Evolutionary conservation across 2,113 vertebrate species (phyloP).

Genomic region (Crocuta crocuta): DNA sequence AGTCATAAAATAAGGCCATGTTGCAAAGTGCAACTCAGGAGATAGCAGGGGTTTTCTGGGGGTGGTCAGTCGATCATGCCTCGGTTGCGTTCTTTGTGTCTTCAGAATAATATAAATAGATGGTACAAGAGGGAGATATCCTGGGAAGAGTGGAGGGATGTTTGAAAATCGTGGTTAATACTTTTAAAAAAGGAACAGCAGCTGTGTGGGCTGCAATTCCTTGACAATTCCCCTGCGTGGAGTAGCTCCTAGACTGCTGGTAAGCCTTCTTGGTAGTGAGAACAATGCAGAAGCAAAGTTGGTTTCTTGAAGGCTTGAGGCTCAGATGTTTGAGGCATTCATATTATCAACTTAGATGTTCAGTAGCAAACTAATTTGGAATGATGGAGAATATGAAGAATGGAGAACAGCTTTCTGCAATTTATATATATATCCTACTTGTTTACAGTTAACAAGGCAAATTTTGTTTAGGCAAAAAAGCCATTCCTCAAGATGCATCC

Average conservation of each 20-base stretch:
- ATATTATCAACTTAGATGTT: not conserved
- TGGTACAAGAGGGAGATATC: not conserved
- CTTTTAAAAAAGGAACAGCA: not conserved
- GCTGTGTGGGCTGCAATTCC: not conserved
- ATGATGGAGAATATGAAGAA: not conserved
- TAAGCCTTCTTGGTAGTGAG: not conserved
- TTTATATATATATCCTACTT: not conserved
- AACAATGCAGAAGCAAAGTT: not conserved
- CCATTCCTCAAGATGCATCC: not conserved
- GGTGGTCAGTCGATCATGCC: not conserved
- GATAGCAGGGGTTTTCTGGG: not conserved
- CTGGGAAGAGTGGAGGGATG: not conserved
- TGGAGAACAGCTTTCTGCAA: not conserved
- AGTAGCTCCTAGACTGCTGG: not conserved
- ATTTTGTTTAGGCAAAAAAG: not conserved
- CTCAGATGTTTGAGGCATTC: not conserved
- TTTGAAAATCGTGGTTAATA: not conserved
- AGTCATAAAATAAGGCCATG: constrained; percentile 48
- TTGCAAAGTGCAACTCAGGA: constrained; percentile 38
- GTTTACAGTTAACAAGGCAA: not conserved
- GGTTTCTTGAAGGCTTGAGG: not conserved
- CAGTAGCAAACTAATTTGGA: not conserved
- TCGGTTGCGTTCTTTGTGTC: constrained; percentile 23
- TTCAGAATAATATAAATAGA: not conserved
- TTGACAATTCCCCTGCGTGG: not conserved